phyloP scores from a whole-genome alignment of 1,140 invertebrate genomes.

The Melipona quadrifasciata region DNA sequence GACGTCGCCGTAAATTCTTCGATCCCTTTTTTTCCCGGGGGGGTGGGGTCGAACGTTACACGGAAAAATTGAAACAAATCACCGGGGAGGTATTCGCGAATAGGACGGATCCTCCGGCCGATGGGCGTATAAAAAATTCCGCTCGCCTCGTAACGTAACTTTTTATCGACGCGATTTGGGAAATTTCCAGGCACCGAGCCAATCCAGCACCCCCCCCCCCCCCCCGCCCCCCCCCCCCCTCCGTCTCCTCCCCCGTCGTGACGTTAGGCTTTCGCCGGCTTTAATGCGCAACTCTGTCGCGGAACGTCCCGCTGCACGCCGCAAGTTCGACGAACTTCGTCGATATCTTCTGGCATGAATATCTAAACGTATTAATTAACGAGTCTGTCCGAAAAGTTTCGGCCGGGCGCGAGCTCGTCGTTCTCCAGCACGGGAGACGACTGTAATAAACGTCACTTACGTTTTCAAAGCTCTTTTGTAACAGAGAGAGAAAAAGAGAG shows the following conservation, averaged over 20 bases:
- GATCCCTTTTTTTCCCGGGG: no score
- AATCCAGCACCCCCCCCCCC: no score
- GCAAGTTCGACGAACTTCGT: constrained; percentile 35
- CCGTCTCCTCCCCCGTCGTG: background rate
- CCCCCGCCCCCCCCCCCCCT: no score
- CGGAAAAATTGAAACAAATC: background rate
- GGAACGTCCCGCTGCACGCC: constrained; percentile 18
- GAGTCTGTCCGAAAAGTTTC: constrained; percentile 28
- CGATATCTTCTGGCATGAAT: constrained; percentile 43
- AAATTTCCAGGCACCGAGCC: constrained; percentile 27
- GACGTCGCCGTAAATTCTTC: background rate
- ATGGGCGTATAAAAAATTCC: constrained; percentile 5
- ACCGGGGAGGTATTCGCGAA: background rate
- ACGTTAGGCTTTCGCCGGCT: constrained; percentile 8
- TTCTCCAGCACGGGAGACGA: constrained; percentile 4
- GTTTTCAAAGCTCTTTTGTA: background rate
- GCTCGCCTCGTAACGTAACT: background rate
- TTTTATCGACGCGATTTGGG: background rate
- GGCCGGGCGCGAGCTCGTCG: background rate
- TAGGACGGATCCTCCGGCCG: background rate
- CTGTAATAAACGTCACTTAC: constrained; percentile 24
- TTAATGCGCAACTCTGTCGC: constrained; percentile 16
- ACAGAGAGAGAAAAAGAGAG: no score
- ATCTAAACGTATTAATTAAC: constrained; percentile 55
- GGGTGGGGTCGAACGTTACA: no score